Evolutionary conservation across 2,888 invertebrate genomes (phyloP).

Genomic region (Apamea anceps): DNA sequence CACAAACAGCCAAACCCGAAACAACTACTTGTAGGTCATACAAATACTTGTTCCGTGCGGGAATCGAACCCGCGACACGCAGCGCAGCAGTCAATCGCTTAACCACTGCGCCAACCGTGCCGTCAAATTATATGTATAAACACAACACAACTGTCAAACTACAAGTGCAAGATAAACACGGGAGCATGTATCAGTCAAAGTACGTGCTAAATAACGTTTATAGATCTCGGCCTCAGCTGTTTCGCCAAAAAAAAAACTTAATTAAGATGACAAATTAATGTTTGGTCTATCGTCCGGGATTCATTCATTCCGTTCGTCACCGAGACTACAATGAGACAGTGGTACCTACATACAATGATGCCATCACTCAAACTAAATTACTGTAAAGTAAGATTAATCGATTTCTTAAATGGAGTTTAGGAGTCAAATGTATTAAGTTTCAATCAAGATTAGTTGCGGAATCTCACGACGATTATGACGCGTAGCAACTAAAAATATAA

Average conservation of each 20-base stretch:
- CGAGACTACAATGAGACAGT: constrained; percentile 22
- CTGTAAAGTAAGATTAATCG: constrained; percentile 44
- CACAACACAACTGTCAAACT: neutral
- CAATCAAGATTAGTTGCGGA: constrained; percentile 13
- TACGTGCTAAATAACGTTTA: neutral
- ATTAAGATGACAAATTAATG: constrained; percentile 4
- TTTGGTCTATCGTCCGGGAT: neutral
- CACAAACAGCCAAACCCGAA: no score
- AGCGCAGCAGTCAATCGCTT: no score
- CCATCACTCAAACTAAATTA: constrained; percentile 46
- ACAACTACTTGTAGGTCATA: no score
- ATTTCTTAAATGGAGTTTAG: constrained; percentile 40
- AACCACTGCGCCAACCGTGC: no score
- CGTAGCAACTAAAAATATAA: neutral
- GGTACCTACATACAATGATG: constrained; percentile 35
- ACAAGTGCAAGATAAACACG: neutral
- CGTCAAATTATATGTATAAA: neutral
- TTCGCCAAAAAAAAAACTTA: neutral
- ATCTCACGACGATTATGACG: neutral
- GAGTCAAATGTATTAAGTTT: constrained; percentile 43
- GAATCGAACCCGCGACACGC: no score
- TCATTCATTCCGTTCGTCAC: constrained; percentile 5
- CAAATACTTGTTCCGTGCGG: no score
- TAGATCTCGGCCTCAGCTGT: no score
- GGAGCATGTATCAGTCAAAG: neutral